Evolutionary conservation across 2,113 vertebrate species (phyloP), one percentile per base, ranked within the genome.

Genomic region (Channa maculata): DNA sequence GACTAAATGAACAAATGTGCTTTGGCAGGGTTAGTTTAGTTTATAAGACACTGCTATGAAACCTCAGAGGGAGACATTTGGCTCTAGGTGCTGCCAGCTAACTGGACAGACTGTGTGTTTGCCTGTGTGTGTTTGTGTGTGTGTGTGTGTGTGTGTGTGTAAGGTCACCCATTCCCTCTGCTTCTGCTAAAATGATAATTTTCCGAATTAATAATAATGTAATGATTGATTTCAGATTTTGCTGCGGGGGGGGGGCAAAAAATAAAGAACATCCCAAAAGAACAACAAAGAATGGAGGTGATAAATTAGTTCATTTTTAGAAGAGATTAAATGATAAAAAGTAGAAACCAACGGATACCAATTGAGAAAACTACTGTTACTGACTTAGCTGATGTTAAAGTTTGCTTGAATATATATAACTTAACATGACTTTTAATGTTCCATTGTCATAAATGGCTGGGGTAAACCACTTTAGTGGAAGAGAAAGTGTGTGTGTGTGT

Each of bases 1-100:
- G 64, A 74, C 78, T 75, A 77, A 86, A 77, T 81, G 71, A 85
- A 75, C 76, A 85, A 83, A 87, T 86, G 34, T 80, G 72, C 62
- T 69, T 83, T 89, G 84, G 84, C 84, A 77, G 58, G 65, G 49
- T 45, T 49, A 68, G 79, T 80, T 81, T 55, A 45, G 76, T 82
- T 84, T 73, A 63, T 66, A 69, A 89, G 81, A 77, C 75, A 14
- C 71, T 55, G 48, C 57, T 75, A 60, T 65, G 77, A 80, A 62
- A 77, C 76, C 75, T 79, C 81, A 60, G 60, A 77, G 80, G 76
- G 68, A 74, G 41, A 71, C 14, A 15, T 63, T 83, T 83, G 86
- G 83, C 81, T 80, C 43, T 73, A 41, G 69, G 57, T 78, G 65
- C 79, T 70, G 68, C 78, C 75, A 84, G 69, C 24, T 24, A 82